These are phyloP conservation scores for Opisthograptis luteolata DNA, from an alignment of 2,888 invertebrate genomes.

Conservation along the genomic window DNA sequence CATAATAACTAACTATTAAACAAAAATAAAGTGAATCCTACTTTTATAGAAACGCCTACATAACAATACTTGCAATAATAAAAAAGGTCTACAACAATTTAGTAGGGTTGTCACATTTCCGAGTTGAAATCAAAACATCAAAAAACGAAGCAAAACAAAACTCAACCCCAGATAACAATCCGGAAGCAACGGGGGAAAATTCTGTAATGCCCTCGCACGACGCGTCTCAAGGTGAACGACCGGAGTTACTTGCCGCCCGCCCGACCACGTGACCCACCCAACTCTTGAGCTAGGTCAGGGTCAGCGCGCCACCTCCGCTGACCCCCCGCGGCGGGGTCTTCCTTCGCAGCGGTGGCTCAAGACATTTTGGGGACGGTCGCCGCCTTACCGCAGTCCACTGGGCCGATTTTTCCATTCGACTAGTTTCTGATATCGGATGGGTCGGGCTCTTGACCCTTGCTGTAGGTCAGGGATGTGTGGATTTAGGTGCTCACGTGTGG, in stretches of 20 bases:
- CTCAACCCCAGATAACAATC: slow-evolving; percentile 9
- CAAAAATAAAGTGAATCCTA: too few relatives aligned
- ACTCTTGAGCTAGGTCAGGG: slow-evolving; percentile 81
- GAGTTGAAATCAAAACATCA: background rate
- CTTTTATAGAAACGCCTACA: too few relatives aligned
- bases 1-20: too few relatives aligned
- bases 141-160: slow-evolving; percentile 6
- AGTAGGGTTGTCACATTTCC: background rate
- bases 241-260: slow-evolving; percentile 71
- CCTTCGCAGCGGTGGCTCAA: slow-evolving; percentile 40
- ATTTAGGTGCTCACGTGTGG: slow-evolving; percentile 37
- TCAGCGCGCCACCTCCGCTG: slow-evolving; percentile 60
- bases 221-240: slow-evolving; percentile 80
- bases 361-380: slow-evolving; percentile 47
- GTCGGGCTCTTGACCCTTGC: slow-evolving; percentile 63
- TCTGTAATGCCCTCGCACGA: slow-evolving; percentile 52
- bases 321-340: slow-evolving; percentile 43
- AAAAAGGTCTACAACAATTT: too few relatives aligned
- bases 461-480: slow-evolving; percentile 67
- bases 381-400: slow-evolving; percentile 49
- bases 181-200: slow-evolving; percentile 30
- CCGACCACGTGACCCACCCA: slow-evolving; percentile 79
- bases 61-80: too few relatives aligned
- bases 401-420: slow-evolving; percentile 78
- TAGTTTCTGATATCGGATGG: slow-evolving; percentile 72